Evolutionary conservation across 2,888 invertebrate species (phyloP).

Genomic region (Aricia artaxerxes): DNA sequence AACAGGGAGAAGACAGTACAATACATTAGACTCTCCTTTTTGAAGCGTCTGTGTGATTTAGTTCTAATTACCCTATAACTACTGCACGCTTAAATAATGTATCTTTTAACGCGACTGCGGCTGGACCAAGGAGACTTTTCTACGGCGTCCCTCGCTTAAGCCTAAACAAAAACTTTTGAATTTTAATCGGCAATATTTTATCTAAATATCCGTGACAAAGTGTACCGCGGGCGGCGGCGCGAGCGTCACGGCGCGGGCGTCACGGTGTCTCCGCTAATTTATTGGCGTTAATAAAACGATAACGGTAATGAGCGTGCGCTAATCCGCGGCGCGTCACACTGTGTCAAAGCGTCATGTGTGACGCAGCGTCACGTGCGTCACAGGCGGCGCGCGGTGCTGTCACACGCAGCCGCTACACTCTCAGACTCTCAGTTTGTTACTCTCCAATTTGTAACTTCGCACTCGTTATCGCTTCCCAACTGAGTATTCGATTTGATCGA

Average conservation of each 20-base stretch:
- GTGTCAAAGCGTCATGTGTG: constrained; percentile 1
- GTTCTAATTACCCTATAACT: background rate
- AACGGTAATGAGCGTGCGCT: constrained; percentile 14
- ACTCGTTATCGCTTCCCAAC: background rate
- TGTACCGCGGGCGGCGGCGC: background rate
- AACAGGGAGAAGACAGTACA: too few species aligned
- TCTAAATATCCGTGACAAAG: background rate
- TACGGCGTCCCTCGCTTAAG: constrained; percentile 25
- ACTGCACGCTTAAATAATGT: background rate
- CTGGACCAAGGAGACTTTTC: background rate
- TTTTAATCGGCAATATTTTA: constrained; percentile 4
- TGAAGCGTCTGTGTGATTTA: too few species aligned
- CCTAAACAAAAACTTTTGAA: background rate
- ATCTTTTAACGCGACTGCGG: background rate
- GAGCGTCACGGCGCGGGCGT: background rate
- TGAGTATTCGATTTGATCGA: background rate
- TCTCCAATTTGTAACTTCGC: background rate
- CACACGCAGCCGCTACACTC: constrained; percentile 3
- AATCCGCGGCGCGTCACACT: constrained; percentile 9
- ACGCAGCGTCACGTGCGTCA: constrained; percentile 9
- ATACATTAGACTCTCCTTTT: too few species aligned
- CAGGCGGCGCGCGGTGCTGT: constrained; percentile 6
- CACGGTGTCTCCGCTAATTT: constrained; percentile 20
- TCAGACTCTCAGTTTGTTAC: background rate
- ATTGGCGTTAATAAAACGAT: constrained; percentile 18